Evolutionary conservation across 1,140 invertebrate genomes (phyloP).

Genomic region (Araneus ventricosus): DNA sequence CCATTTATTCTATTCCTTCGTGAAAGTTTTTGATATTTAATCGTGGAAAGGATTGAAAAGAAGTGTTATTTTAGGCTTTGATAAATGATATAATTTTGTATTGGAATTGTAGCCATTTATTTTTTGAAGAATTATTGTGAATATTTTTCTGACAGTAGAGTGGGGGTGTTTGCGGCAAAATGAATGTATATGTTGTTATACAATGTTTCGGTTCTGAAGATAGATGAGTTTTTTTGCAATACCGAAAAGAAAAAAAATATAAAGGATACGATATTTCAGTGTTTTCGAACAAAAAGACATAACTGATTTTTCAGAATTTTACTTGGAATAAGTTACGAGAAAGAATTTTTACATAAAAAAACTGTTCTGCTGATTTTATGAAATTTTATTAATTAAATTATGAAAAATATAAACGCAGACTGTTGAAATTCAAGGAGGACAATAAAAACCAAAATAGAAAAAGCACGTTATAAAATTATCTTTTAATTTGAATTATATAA

Average conservation of each 20-base stretch:
- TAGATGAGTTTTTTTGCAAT: neutral
- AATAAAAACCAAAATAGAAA: no score
- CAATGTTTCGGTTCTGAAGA: neutral
- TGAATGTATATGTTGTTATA: neutral
- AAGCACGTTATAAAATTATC: no score
- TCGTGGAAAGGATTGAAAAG: conserved; percentile 42
- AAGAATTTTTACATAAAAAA: no score
- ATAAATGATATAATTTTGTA: conserved; percentile 54
- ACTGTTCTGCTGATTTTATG: no score
- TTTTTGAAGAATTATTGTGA: neutral
- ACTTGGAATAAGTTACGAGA: no score
- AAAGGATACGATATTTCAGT: no score
- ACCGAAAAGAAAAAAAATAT: neutral
- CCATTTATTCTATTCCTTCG: conserved; percentile 39
- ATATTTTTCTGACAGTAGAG: conserved; percentile 30
- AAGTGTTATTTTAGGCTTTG: conserved; percentile 44
- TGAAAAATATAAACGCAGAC: no score
- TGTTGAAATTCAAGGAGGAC: no score
- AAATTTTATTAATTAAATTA: no score
- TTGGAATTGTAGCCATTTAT: conserved; percentile 34
- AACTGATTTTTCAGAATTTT: no score
- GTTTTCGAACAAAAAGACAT: no score
- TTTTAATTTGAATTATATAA: no score
- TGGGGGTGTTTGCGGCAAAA: neutral
- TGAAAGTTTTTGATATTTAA: conserved; percentile 56